phyloP scores from a whole-genome alignment of 2,113 vertebrate species.

The Leptobrachium ailaonicum region DNA sequence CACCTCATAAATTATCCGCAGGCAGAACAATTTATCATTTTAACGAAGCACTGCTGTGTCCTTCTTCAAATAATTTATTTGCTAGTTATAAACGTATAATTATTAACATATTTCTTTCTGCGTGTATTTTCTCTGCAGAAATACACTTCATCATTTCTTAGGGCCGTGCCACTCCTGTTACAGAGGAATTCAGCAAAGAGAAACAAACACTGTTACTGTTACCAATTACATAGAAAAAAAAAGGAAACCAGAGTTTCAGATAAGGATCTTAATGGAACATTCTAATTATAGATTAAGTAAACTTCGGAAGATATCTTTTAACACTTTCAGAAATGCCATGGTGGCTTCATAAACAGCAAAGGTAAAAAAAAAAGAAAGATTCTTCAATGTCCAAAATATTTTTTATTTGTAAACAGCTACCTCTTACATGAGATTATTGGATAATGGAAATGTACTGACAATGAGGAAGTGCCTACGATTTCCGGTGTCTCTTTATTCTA shows the following conservation, averaged over 20 bases:
- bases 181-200: slow-evolving; percentile 32
- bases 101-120: slow-evolving; percentile 49
- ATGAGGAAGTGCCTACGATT: too few species aligned
- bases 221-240: slow-evolving; percentile 31
- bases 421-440: too few species aligned
- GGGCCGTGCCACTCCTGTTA: slow-evolving; percentile 24
- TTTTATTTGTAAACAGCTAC: too few species aligned
- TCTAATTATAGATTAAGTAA: slow-evolving; percentile 33
- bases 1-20: slow-evolving; percentile 49
- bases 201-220: slow-evolving; percentile 36
- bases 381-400: not conserved
- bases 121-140: slow-evolving; percentile 26
- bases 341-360: not conserved
- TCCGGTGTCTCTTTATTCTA: too few species aligned
- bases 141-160: slow-evolving; percentile 38
- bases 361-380: too few species aligned
- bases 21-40: slow-evolving; percentile 48
- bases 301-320: slow-evolving; percentile 3
- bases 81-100: slow-evolving; percentile 50
- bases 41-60: slow-evolving; percentile 47
- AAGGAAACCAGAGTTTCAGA: not conserved
- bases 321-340: slow-evolving; percentile 11
- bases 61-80: slow-evolving; percentile 50
- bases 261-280: slow-evolving; percentile 27
- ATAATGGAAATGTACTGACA: too few species aligned